Evolutionary conservation across 1,140 invertebrate species (phyloP).

Genomic region (Drosophila sulfurigaster): DNA sequence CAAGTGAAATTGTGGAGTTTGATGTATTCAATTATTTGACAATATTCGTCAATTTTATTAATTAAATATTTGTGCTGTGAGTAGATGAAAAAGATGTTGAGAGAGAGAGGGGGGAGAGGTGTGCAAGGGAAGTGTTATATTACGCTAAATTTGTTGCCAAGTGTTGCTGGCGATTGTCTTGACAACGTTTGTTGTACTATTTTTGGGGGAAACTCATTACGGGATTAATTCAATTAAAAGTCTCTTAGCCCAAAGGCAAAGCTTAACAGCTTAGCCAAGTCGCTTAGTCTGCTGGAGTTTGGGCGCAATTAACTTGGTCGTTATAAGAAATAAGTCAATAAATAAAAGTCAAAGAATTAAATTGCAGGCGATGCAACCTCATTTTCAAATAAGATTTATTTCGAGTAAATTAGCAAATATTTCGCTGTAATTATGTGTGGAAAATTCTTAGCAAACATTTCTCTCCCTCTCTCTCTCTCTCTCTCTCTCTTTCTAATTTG

Average conservation of each 20-base stretch:
- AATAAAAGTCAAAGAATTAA: too few relatives aligned
- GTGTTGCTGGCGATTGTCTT: constrained; percentile 6
- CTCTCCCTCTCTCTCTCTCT: constrained; percentile 13
- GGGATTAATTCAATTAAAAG: constrained; percentile 25
- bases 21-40: background rate
- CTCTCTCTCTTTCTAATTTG: constrained; percentile 55
- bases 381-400: background rate
- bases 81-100: background rate
- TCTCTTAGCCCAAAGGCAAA: background rate
- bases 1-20: background rate
- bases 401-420: too few relatives aligned
- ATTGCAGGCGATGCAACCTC: background rate
- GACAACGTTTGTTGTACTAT: constrained; percentile 33
- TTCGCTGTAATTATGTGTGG: constrained; percentile 51
- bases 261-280: background rate
- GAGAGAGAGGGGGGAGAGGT: background rate
- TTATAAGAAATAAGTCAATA: too few relatives aligned
- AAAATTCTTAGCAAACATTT: constrained; percentile 49
- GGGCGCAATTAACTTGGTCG: too few relatives aligned
- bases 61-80: background rate
- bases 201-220: constrained; percentile 13
- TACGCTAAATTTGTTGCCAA: constrained; percentile 4
- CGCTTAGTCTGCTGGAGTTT: too few relatives aligned
- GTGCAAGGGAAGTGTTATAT: constrained; percentile 3
- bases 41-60: background rate